Percentiles rank a stretch among this genome's conserved stretches.
Conservation (phyloP, 2,797 vertebrate genomes). For the Mallotus villosus region DNA sequence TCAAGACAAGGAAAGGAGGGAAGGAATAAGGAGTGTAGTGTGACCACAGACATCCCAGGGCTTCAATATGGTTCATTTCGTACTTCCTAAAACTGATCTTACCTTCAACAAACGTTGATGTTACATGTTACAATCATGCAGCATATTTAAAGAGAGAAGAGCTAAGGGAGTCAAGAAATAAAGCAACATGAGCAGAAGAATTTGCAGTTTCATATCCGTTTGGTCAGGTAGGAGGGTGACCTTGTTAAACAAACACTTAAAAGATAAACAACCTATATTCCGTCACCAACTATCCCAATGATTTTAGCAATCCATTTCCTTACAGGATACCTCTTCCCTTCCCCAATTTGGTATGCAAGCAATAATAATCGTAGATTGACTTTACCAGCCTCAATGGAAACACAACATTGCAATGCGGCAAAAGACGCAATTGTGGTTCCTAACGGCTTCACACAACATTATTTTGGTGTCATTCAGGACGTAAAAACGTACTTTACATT, state of each 20-base stretch:
- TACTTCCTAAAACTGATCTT: slow-evolving; percentile 30
- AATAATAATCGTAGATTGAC: slow-evolving; percentile 40
- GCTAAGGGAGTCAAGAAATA: slow-evolving; percentile 35
- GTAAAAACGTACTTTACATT: slow-evolving; percentile 64
- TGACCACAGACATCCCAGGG: slow-evolving; percentile 32
- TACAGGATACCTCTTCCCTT: slow-evolving; percentile 18
- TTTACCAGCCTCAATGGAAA: slow-evolving; percentile 26
- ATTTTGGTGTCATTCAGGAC: slow-evolving; percentile 68
- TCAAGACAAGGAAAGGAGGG: slow-evolving; percentile 47
- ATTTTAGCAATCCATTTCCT: slow-evolving; percentile 27
- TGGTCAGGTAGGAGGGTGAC: slow-evolving; percentile 43
- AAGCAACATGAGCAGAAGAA: slow-evolving; percentile 37
- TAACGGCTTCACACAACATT: slow-evolving; percentile 45
- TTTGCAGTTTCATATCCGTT: slow-evolving; percentile 24
- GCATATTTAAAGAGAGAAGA: slow-evolving; percentile 52
- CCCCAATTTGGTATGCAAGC: slow-evolving; percentile 62
- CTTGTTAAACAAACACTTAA: slow-evolving; percentile 15
- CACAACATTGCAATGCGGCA: slow-evolving; percentile 23
- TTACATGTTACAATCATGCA: slow-evolving; percentile 62
- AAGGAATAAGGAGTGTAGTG: slow-evolving; percentile 32
- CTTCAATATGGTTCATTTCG: slow-evolving; percentile 28
- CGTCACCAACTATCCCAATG: slow-evolving; percentile 25
- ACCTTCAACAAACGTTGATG: slow-evolving; percentile 23
- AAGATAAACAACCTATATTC: slow-evolving; percentile 36
- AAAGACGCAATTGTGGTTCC: slow-evolving; percentile 46